These are phyloP conservation scores for Myotis vivesi DNA, from an alignment of 2,797 vertebrate species.

Conservation along the genomic window DNA sequence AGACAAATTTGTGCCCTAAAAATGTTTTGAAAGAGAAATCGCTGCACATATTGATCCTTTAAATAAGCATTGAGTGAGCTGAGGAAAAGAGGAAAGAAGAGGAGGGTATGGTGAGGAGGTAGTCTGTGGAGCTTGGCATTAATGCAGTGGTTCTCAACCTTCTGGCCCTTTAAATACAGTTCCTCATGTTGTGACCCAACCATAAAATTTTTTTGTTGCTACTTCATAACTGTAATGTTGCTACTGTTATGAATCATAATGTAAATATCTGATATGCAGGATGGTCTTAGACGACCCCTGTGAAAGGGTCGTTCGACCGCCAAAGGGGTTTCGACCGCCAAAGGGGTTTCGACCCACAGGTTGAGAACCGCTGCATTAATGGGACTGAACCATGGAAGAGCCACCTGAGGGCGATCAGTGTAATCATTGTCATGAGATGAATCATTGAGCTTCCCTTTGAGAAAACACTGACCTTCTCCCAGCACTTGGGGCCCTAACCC, in stretches of 20 bases:
- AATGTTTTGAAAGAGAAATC: background rate
- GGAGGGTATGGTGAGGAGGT: fast-evolving
- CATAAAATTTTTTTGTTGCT: too few species aligned
- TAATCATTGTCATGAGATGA: background rate
- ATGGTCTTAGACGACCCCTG: too few species aligned
- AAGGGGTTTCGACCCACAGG: too few species aligned
- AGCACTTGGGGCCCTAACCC: background rate
- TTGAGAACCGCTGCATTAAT: background rate
- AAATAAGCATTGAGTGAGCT: background rate
- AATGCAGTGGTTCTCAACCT: too few species aligned
- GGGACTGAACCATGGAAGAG: background rate
- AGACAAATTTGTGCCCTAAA: background rate
- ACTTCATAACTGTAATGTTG: too few species aligned
- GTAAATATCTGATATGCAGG: too few species aligned
- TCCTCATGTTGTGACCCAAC: too few species aligned
- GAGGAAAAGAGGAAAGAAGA: background rate
- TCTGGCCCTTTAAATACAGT: too few species aligned
- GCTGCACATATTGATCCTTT: background rate
- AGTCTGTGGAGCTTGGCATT: background rate
- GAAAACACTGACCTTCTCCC: background rate
- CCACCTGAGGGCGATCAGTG: background rate
- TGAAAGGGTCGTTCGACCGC: too few species aligned
- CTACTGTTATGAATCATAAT: too few species aligned
- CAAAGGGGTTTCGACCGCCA: too few species aligned
- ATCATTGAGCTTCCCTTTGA: background rate